Evolutionary conservation across 2,113 vertebrate species (phyloP).

Genomic region (Microcebus griseorufus): DNA sequence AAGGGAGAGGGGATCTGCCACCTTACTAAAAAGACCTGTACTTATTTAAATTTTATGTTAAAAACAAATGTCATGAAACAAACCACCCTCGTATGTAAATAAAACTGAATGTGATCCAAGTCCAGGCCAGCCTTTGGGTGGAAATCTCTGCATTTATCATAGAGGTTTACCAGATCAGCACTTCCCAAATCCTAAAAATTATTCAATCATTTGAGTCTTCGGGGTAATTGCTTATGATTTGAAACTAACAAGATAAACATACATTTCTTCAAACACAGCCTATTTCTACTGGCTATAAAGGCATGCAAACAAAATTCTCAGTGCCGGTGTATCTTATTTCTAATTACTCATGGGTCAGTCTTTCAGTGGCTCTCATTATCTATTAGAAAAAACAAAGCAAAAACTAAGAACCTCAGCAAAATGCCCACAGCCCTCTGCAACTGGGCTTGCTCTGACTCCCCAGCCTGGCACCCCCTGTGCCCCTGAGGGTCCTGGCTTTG

Average conservation of each 20-base stretch:
- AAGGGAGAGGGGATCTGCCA: neutral
- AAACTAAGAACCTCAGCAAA: neutral
- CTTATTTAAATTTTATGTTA: slow-evolving; percentile 47
- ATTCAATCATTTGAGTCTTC: slow-evolving; percentile 34
- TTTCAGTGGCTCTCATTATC: neutral
- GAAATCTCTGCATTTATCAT: slow-evolving; percentile 24
- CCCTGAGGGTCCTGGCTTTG: neutral
- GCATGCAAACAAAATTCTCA: neutral
- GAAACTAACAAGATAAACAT: slow-evolving; percentile 54
- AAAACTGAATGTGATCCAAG: slow-evolving; percentile 7
- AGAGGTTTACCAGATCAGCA: neutral
- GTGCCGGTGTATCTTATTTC: neutral
- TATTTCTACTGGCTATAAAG: neutral
- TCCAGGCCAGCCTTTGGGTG: neutral
- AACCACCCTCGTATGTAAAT: slow-evolving; percentile 54
- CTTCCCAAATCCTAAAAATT: slow-evolving; percentile 2
- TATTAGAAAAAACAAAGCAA: neutral
- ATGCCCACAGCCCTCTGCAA: neutral
- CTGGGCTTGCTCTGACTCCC: neutral
- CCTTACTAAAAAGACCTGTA: neutral
- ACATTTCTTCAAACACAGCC: slow-evolving; percentile 43
- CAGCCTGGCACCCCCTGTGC: fast-evolving
- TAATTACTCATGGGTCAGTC: neutral
- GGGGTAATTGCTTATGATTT: slow-evolving; percentile 52
- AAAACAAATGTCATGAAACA: slow-evolving; percentile 22